Conservation (phyloP, 2,888 invertebrate genomes). For the Thecophora atra region DNA sequence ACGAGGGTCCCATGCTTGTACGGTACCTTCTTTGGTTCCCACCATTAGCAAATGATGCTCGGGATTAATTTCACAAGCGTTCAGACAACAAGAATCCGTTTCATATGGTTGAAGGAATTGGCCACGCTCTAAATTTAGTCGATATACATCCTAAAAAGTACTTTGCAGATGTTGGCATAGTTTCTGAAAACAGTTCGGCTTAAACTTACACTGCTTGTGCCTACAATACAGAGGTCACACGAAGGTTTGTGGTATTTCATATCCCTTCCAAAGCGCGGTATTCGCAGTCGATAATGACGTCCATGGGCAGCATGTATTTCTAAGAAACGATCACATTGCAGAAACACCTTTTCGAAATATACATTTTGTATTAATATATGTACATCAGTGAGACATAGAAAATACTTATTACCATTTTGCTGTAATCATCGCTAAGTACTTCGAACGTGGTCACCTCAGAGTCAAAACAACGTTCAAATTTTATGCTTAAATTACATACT, state of each 20-base stretch:
- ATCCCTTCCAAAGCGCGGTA: slow-evolving; percentile 95
- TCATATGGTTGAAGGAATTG: slow-evolving; percentile 88
- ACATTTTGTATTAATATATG: slow-evolving; percentile 11
- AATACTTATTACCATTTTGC: slow-evolving; percentile 74
- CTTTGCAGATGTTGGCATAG: background rate
- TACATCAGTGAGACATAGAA: too few relatives aligned
- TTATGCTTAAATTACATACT: slow-evolving; percentile 92
- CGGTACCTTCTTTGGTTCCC: slow-evolving; percentile 89
- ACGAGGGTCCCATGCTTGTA: slow-evolving; percentile 98
- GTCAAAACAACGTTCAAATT: slow-evolving; percentile 98
- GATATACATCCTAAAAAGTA: slow-evolving; percentile 84
- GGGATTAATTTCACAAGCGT: slow-evolving; percentile 87
- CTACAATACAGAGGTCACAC: slow-evolving; percentile 93
- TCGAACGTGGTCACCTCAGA: slow-evolving; percentile 95
- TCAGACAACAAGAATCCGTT: slow-evolving; percentile 79
- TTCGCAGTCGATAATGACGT: slow-evolving; percentile 86
- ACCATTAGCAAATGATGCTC: slow-evolving; percentile 86
- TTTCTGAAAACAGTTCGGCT: background rate
- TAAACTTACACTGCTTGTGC: slow-evolving; percentile 77
- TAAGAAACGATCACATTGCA: slow-evolving; percentile 88
- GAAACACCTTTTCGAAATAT: slow-evolving; percentile 67
- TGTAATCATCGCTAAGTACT: slow-evolving; percentile 93
- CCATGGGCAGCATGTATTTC: slow-evolving; percentile 97
- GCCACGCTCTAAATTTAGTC: slow-evolving; percentile 94
- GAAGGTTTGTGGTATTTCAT: slow-evolving; percentile 88